Conservation (phyloP, 2,888 invertebrate genomes). For the Leptinotarsa tumamoca region DNA sequence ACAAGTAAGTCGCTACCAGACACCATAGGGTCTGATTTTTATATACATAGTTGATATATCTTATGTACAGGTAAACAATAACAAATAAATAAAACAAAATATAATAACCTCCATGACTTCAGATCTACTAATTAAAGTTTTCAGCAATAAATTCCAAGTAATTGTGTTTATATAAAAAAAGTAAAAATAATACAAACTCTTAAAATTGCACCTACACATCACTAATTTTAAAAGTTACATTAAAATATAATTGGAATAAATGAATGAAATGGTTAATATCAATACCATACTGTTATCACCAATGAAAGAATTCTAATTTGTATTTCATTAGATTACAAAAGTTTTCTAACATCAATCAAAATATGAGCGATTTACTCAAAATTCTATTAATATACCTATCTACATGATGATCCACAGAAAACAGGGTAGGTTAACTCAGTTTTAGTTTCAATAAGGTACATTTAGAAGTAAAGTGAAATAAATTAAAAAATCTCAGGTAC, state of each 20-base stretch:
- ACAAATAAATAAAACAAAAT: constrained; percentile 61
- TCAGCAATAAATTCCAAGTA: not conserved
- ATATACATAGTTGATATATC: constrained; percentile 64
- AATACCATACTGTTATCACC: constrained; percentile 30
- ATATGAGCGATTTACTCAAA: constrained; percentile 52
- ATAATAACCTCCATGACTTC: constrained; percentile 59
- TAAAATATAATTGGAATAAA: constrained; percentile 39
- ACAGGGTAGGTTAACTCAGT: not conserved
- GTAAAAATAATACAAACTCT: constrained; percentile 21
- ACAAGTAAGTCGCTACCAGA: constrained; percentile 61
- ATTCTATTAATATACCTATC: constrained; percentile 28
- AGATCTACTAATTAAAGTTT: constrained; percentile 49
- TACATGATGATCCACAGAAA: constrained; percentile 23
- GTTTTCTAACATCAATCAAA: constrained; percentile 59
- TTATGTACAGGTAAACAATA: constrained; percentile 65
- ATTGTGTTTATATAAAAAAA: constrained; percentile 10
- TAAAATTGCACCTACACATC: constrained; percentile 48
- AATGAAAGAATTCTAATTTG: constrained; percentile 43
- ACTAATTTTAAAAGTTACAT: constrained; percentile 48
- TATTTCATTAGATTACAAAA: constrained; percentile 50
- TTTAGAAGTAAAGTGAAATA: not conserved
- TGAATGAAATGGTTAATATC: constrained; percentile 42
- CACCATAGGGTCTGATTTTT: constrained; percentile 65
- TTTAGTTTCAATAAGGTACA: not conserved
- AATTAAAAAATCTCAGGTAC: not conserved